Base-by-base conservation (phyloP, 2,888 invertebrate genomes). In the Drosophila eohydei region DNA sequence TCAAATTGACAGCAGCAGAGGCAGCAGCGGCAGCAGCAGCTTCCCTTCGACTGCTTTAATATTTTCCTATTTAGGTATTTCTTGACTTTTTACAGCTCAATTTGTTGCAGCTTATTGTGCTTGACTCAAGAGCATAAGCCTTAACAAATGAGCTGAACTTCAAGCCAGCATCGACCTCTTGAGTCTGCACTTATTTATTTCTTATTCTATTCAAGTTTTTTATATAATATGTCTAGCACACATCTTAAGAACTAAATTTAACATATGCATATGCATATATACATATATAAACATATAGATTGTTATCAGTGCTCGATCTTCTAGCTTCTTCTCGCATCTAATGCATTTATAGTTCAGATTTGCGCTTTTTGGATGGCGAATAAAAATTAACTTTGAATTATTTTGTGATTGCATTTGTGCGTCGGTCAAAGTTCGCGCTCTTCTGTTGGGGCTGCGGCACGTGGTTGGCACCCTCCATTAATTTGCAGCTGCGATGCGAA, bases 321-420 rank as follows among this genome's bases (percentile, higher is more conserved):
- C 30, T 9, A 8, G 7, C 2, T n/a, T 46, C 14, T 28, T 2
- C 28, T 28, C 46, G 8, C 28, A 28, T 3, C 30, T 34, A 16
- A 51, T 34, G 21, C 16, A 51, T 28, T 16, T 40, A 14, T 21
- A 2, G 14, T 6, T 56, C 1, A n/a, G 21, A 36, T 21, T 43
- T 56, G 51, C 16, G 48, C 75, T 44, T 50, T 66, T 75, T 34
- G 8, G 61, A 26, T n/a, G 43, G 48, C 26, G 32, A 57, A 61
- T 55, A 44, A 32, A 73, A 80, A 77, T 82, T 71, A 64, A 57
- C 55, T 74, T 82, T 71, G 74, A 80, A 65, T 80, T 82, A 77
- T 80, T 58, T 71, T 64, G 51, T 80, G 80, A 82, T 80, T 80
- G 83, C 74, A 68, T 81, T 75, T 69, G 54, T 64, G 63, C 66